These are phyloP conservation scores for Clupea harengus DNA, from an alignment of 2,113 vertebrate genomes.

Conservation along the genomic window DNA sequence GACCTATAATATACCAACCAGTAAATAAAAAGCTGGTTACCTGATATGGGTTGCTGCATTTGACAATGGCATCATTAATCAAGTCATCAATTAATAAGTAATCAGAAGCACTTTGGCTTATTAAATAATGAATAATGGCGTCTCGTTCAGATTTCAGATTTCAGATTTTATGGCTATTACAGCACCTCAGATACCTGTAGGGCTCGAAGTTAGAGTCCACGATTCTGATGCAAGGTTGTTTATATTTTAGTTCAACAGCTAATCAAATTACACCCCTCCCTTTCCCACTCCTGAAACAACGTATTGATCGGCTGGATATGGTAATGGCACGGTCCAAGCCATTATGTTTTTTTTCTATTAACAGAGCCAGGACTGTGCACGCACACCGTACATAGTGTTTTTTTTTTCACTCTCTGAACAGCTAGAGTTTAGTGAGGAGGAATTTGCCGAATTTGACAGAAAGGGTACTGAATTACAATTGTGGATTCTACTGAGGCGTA, in stretches of 20 bases:
- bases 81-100: not conserved
- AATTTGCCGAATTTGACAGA: not conserved
- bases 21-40: not conserved
- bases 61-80: not conserved
- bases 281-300: not conserved
- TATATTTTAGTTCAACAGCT: not conserved
- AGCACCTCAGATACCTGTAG: not conserved
- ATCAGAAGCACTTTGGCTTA: not conserved
- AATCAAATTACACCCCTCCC: not conserved
- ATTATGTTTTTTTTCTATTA: not conserved
- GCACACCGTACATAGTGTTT: not conserved
- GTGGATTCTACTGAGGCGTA: not conserved
- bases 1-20: not conserved
- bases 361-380: not conserved
- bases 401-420: not conserved
- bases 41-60: not conserved
- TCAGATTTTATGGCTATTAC: not conserved
- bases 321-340: not conserved
- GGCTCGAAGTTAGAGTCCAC: not conserved
- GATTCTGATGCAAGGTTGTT: not conserved
- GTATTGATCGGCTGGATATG: not conserved
- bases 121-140: not conserved
- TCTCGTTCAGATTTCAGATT: not conserved
- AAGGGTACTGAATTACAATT: not conserved
- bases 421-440: not conserved